Evolutionary conservation across 2,797 vertebrate species (phyloP), one percentile per base, ranked within the genome.

Genomic region (Neopelma chrysocephalum): DNA sequence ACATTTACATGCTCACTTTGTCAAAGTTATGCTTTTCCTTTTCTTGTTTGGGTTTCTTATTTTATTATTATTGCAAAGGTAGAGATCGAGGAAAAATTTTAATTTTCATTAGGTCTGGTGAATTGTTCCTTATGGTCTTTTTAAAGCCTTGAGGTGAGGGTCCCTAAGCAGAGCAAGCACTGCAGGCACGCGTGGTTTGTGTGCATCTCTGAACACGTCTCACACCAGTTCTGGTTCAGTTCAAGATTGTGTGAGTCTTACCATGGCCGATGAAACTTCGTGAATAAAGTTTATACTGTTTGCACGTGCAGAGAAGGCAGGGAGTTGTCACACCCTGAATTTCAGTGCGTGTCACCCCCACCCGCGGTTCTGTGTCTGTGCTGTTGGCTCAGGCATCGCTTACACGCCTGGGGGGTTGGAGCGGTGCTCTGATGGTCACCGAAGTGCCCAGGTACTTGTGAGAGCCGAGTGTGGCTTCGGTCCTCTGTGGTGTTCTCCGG

Each of bases 301-400:
- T 10, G 22, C 60, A 51, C 3, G 10, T 34, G 56, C 56, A 3
- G 77, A 13, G 88, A 6, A 36, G 50, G 70, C 12, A 42, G 60
- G 56, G 56, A 64, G 42, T 4, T 82, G 43, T 17, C 60, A 16
- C 53, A 11, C 1, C 11, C 1, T 11, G 27, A 8, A 14, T 53
- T 43, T n/a, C 32, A 4, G 72, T 4, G n/a, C 6, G 0, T n/a
- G 4, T 19, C 12, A 1, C 23, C 21, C 9, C 15, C 32, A 6
- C 32, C 23, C 27, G 0, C 54, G 9, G 2, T 5, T 6, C 9
- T 3, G 18, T 16, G 51, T 36, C 3, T 5, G 12, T 23, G 29
- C 42, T 34, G 34, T 32, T 23, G 3, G 40, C 34, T n/a, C 47
- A 21, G 42, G 13, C 32, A 3, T 18, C 9, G 1, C 11, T n/a